phyloP scores from a whole-genome alignment of 2,113 vertebrate genomes.

The Dipodomys ordii region DNA sequence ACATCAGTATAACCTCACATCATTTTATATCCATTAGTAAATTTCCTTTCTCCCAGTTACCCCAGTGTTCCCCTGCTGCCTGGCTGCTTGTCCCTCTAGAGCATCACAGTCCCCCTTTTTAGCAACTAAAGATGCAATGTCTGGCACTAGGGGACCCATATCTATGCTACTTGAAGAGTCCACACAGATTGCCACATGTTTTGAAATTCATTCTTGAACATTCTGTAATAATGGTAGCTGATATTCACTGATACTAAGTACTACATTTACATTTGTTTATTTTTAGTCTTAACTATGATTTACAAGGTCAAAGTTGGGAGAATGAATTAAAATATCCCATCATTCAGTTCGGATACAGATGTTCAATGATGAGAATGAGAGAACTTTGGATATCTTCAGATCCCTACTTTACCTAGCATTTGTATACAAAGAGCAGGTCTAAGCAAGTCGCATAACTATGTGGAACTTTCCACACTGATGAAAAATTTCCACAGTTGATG shows the following conservation, averaged over 20 bases:
- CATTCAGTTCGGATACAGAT: background rate
- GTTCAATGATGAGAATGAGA: background rate
- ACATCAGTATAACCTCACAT: background rate
- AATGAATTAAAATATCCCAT: background rate
- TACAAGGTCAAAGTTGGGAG: background rate
- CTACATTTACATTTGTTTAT: background rate
- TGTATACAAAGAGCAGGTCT: background rate
- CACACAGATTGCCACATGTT: background rate
- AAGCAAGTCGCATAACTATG: background rate
- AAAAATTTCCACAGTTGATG: background rate
- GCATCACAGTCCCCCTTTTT: background rate
- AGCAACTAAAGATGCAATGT: background rate
- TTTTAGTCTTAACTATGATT: background rate
- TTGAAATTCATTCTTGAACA: background rate
- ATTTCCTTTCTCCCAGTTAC: background rate
- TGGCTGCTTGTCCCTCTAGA: background rate
- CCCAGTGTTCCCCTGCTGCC: background rate
- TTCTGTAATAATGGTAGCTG: background rate
- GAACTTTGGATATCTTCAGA: background rate
- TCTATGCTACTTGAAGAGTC: background rate
- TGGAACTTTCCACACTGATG: background rate
- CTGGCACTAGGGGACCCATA: background rate
- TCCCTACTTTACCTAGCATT: background rate
- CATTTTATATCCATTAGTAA: background rate
- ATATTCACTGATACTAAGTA: background rate